These are phyloP conservation scores for Macroglossus sobrinus DNA, from an alignment of 2,113 vertebrate species.

Conservation along the genomic window DNA sequence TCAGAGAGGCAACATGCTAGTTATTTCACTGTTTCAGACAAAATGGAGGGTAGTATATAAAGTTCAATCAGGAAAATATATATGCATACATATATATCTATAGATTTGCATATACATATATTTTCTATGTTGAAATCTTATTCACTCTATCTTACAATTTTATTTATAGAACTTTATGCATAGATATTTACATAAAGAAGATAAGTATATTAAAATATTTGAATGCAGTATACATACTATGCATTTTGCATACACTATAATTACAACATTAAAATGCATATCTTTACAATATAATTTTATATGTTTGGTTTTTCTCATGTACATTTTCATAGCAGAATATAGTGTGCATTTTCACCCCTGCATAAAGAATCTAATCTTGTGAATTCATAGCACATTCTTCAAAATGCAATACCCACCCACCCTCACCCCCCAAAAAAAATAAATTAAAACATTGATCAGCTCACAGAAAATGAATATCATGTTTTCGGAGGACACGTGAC, in stretches of 20 bases:
- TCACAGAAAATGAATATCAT: slow-evolving; percentile 46
- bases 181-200: slow-evolving; percentile 68
- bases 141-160: slow-evolving; percentile 73
- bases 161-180: slow-evolving; percentile 75
- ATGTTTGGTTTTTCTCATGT: slow-evolving; percentile 16
- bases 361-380: background rate
- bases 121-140: slow-evolving; percentile 77
- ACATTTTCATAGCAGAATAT: slow-evolving; percentile 40
- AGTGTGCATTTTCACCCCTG: background rate
- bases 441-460: slow-evolving; percentile 52
- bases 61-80: slow-evolving; percentile 82
- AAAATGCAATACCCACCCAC: background rate
- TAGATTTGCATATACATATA: slow-evolving; percentile 78
- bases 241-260: slow-evolving; percentile 46
- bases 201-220: slow-evolving; percentile 72
- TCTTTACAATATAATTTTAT: slow-evolving; percentile 19
- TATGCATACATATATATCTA: slow-evolving; percentile 56
- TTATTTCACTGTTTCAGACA: slow-evolving; percentile 87
- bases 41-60: slow-evolving; percentile 86
- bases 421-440: background rate
- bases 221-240: slow-evolving; percentile 45
- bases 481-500: background rate
- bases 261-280: slow-evolving; percentile 43
- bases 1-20: slow-evolving; percentile 89
- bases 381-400: slow-evolving; percentile 46